Evolutionary conservation across 2,113 vertebrate genomes (phyloP).

Genomic region (Miniopterus natalensis): DNA sequence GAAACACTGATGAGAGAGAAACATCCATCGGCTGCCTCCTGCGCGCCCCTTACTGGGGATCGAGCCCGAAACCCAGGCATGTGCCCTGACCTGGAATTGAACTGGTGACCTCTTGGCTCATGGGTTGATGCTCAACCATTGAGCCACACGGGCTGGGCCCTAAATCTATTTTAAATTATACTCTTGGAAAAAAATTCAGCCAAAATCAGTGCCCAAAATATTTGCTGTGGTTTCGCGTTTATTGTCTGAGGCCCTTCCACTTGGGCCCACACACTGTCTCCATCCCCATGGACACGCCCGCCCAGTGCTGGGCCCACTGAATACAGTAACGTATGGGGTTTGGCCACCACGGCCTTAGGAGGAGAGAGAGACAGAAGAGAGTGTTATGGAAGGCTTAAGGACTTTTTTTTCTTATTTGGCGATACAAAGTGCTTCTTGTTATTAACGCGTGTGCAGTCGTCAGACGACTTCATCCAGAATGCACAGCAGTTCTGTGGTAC

Average conservation of each 20-base stretch:
- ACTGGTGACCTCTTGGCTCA: too few relatives aligned
- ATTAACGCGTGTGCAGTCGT: slow-evolving; percentile 59
- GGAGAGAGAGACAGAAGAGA: slow-evolving; percentile 32
- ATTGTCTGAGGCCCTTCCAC: background rate
- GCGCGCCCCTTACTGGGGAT: too few relatives aligned
- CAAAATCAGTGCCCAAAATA: background rate
- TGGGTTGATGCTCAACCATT: too few relatives aligned
- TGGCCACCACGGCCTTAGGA: background rate
- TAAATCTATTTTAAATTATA: background rate
- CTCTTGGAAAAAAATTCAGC: slow-evolving; percentile 39
- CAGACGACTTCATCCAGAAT: slow-evolving; percentile 77
- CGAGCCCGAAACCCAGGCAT: too few relatives aligned
- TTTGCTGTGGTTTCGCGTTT: background rate
- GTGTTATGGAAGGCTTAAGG: slow-evolving; percentile 77
- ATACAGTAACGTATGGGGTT: background rate
- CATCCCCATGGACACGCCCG: background rate
- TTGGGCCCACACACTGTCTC: background rate
- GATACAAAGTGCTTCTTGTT: slow-evolving; percentile 86
- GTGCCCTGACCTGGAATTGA: too few relatives aligned
- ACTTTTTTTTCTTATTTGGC: background rate
- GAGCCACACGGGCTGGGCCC: too few relatives aligned
- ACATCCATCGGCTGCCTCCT: too few relatives aligned
- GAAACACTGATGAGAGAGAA: too few relatives aligned
- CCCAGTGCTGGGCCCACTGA: background rate
- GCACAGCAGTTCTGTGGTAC: slow-evolving; percentile 53